phyloP scores from a whole-genome alignment of 2,797 vertebrate species.

The Myioborus miniatus region DNA sequence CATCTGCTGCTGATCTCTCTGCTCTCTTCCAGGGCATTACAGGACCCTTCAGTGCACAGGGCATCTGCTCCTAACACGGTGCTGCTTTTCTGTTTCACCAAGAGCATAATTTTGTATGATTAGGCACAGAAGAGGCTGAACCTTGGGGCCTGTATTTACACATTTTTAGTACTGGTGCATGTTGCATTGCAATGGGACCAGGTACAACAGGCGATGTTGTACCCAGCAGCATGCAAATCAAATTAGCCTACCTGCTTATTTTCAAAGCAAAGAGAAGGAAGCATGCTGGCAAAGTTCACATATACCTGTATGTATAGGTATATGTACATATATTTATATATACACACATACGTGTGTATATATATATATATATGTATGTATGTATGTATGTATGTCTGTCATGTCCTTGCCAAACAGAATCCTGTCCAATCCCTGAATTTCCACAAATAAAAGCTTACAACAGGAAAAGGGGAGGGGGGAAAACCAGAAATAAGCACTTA shows the following conservation, averaged over 20 bases:
- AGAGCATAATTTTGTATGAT: neutral
- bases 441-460: neutral
- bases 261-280: neutral
- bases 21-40: neutral
- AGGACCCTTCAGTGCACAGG: neutral
- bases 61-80: neutral
- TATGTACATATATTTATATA: no score
- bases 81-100: neutral
- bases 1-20: neutral
- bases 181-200: neutral
- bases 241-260: neutral
- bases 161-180: neutral
- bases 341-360: rapidly evolving
- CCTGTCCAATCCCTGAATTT: neutral
- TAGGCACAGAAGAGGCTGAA: neutral
- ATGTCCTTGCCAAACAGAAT: neutral
- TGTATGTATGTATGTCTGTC: neutral
- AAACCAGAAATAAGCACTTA: neutral
- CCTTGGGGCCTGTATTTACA: neutral
- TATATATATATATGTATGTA: no score
- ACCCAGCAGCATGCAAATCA: neutral
- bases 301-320: neutral
- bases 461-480: neutral
- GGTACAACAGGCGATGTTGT: neutral
- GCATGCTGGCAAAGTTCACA: neutral